Evolutionary conservation across 2,113 vertebrate genomes (phyloP), one percentile per base, ranked within the genome.

Genomic region (Limanda limanda): DNA sequence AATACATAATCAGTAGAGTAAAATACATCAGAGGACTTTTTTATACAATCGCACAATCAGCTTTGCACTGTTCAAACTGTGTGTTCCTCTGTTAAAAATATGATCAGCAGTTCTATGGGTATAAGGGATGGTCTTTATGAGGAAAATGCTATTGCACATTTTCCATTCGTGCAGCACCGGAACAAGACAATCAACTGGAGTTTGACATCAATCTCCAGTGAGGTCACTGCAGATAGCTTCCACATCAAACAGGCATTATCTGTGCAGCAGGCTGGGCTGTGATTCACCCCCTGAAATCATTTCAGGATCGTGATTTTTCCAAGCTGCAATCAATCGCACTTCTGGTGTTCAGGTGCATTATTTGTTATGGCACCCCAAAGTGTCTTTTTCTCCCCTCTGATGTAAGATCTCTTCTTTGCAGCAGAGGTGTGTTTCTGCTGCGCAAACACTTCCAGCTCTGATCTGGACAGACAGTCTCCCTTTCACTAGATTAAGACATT

Each of bases 351-450:
- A 57, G 63, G 21, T 9, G 4, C 66, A 23, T 74, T 31, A 45
- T 42, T 70, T 57, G 56, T 84, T 71, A 66, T 58, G 55, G 65
- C n/a, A 56, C 37, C 71, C 68, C 20, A 21, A 60, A 74, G 70
- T 48, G 52, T 23, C 25, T 59, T 58, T 78, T 79, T 58, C 17
- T 10, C 66, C 4, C 3, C 21, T 4, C 47, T 17, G 47, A 67
- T 48, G 76, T 74, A 45, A 47, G 27, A 59, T 48, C 35, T 70
- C 47, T 10, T n/a, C 24, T 65, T 12, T 47, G 31, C 69, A 68
- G 58, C 45, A 45, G 64, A 69, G 21, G 21, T 40, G 42, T 42
- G 62, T 37, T 72, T 75, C 45, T 65, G 59, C 66, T 48, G 47
- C 4, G 21, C 12, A 61, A 27, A 68, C 23, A 68, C 14, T 64